Percentiles rank a stretch among this genome's conserved stretches.
Evolutionary conservation across 2,113 vertebrate species (phyloP).

Genomic region (Plotosus lineatus): DNA sequence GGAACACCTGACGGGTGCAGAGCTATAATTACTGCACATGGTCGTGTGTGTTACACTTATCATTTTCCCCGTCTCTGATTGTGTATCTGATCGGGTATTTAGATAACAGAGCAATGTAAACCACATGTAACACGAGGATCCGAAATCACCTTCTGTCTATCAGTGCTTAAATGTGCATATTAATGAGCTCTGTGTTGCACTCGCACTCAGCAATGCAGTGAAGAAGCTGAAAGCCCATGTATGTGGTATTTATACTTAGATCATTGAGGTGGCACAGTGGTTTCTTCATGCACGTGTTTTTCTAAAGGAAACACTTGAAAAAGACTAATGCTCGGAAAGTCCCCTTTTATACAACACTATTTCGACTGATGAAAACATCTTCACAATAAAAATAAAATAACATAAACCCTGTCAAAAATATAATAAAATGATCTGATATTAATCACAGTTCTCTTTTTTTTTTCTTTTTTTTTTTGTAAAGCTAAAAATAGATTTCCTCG

Average conservation of each 20-base stretch:
- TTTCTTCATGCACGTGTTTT: not conserved
- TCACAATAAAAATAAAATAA: too few species aligned
- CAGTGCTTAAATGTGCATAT: not conserved
- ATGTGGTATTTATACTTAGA: not conserved
- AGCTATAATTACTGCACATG: not conserved
- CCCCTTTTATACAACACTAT: not conserved
- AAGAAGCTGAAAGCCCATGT: not conserved
- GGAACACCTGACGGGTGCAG: not conserved
- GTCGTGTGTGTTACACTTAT: not conserved
- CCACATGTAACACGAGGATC: not conserved
- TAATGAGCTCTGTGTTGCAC: not conserved
- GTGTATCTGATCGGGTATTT: not conserved
- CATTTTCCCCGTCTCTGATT: not conserved
- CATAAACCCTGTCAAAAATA: not conserved
- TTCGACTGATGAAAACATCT: not conserved
- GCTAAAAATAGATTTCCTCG: not conserved
- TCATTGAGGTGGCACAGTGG: too few species aligned
- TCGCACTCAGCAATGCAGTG: not conserved
- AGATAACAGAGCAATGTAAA: not conserved
- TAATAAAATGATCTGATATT: not conserved
- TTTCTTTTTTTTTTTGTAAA: not conserved
- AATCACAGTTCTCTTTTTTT: not conserved
- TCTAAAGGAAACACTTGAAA: not conserved
- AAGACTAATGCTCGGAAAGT: constrained; percentile 17
- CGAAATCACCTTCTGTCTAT: not conserved